These are phyloP conservation scores for Takifugu rubripes DNA, from an alignment of 2,797 vertebrate species.

Conservation along the genomic window DNA sequence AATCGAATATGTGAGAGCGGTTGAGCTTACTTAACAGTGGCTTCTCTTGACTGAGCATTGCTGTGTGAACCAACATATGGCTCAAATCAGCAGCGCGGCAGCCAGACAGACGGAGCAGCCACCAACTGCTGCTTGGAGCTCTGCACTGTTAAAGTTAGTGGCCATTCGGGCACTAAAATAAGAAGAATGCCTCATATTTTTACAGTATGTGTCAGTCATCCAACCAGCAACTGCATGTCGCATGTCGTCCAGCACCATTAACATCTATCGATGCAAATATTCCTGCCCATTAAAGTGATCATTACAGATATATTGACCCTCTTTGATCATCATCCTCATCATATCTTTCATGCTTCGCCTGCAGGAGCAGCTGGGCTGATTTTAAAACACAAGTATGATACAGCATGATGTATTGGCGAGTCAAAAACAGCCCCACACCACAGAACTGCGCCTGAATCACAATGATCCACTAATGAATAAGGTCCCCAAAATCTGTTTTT, in stretches of 20 bases:
- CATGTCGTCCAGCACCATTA: too few species aligned
- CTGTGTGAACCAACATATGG: background rate
- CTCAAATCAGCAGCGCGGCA: too few species aligned
- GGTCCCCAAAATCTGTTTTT: conserved; percentile 31
- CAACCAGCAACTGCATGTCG: background rate
- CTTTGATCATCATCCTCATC: too few species aligned
- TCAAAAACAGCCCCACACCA: conserved; percentile 18
- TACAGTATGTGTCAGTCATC: too few species aligned
- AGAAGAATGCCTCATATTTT: too few species aligned
- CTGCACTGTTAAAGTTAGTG: too few species aligned
- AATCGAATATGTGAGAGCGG: background rate
- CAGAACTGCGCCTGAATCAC: conserved; percentile 32
- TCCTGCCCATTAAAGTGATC: too few species aligned
- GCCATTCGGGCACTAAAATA: too few species aligned
- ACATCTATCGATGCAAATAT: too few species aligned
- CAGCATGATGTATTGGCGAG: conserved; percentile 16
- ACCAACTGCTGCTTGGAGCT: too few species aligned
- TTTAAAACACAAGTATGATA: background rate
- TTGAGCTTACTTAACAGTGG: background rate
- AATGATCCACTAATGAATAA: conserved; percentile 44
- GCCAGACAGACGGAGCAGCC: too few species aligned
- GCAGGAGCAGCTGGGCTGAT: background rate
- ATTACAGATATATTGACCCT: too few species aligned
- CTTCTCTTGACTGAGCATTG: background rate
- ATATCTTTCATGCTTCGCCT: background rate